phyloP scores from a whole-genome alignment of 2,113 vertebrate genomes.

The Martes martes region DNA sequence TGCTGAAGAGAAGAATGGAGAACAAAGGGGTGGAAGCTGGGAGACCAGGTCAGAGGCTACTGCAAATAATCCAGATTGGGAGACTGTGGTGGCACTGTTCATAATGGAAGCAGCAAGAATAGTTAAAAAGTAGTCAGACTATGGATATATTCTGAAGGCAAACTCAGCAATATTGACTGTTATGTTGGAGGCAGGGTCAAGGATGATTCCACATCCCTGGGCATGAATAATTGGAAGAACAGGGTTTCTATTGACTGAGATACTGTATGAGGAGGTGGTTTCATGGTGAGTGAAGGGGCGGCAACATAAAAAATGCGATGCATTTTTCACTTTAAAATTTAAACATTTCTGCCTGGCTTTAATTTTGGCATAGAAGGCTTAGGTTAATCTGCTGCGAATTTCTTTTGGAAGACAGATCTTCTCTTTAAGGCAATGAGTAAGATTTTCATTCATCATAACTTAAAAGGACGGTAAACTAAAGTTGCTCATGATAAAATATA shows the following conservation, averaged over 20 bases:
- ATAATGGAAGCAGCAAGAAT: not conserved
- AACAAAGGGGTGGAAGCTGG: not conserved
- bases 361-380: constrained; percentile 12
- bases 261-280: not conserved
- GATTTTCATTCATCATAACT: constrained; percentile 26
- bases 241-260: not conserved
- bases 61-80: not conserved
- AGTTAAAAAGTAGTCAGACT: not conserved
- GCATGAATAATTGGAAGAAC: not conserved
- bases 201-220: not conserved
- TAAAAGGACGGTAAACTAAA: constrained; percentile 15
- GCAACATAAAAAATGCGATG: not conserved
- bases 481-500: constrained; percentile 50
- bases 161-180: not conserved
- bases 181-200: not conserved
- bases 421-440: constrained; percentile 15
- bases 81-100: not conserved
- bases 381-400: constrained; percentile 18
- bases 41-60: not conserved
- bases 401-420: constrained; percentile 2
- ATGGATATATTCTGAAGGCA: not conserved
- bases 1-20: not conserved
- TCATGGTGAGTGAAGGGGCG: not conserved
- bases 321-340: constrained; percentile 50
- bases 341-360: constrained; percentile 54